These are phyloP conservation scores for Diarsia brunnea DNA, from an alignment of 2,888 invertebrate genomes.

Conservation along the genomic window DNA sequence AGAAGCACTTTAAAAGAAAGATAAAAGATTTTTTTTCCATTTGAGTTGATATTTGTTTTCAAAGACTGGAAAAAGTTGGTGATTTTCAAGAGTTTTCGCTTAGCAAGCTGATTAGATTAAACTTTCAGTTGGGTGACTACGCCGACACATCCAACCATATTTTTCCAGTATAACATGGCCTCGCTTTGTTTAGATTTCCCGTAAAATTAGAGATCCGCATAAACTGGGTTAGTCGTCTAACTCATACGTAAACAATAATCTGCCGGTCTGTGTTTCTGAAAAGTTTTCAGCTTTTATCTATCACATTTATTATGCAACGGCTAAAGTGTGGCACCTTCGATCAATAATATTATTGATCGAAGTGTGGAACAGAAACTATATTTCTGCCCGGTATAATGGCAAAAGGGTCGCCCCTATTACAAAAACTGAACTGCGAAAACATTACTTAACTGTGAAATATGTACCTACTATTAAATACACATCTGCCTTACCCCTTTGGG, in stretches of 20 bases:
- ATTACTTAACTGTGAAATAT: background rate
- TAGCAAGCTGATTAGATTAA: background rate
- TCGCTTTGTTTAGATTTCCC: too few relatives aligned
- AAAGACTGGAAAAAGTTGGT: conserved; percentile 19
- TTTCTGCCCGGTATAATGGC: background rate
- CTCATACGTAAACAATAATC: background rate
- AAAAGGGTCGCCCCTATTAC: background rate
- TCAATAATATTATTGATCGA: too few relatives aligned
- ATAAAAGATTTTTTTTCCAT: conserved; percentile 33
- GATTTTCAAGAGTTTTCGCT: conserved; percentile 2
- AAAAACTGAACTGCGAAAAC: background rate
- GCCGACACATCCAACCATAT: too few relatives aligned
- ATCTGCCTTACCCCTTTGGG: background rate
- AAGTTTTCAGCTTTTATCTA: background rate
- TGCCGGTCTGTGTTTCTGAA: background rate
- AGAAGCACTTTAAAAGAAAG: conserved; percentile 1
- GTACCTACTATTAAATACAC: background rate
- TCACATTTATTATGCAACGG: background rate
- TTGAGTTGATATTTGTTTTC: conserved; percentile 30
- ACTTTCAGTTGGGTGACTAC: background rate
- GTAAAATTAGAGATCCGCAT: too few relatives aligned
- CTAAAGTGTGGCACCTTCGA: too few relatives aligned
- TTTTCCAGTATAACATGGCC: too few relatives aligned
- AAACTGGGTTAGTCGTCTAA: background rate
- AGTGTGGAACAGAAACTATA: background rate